These are phyloP conservation scores for Rhinichthys osculus DNA, from an alignment of 2,797 vertebrate species.

Conservation along the genomic window DNA sequence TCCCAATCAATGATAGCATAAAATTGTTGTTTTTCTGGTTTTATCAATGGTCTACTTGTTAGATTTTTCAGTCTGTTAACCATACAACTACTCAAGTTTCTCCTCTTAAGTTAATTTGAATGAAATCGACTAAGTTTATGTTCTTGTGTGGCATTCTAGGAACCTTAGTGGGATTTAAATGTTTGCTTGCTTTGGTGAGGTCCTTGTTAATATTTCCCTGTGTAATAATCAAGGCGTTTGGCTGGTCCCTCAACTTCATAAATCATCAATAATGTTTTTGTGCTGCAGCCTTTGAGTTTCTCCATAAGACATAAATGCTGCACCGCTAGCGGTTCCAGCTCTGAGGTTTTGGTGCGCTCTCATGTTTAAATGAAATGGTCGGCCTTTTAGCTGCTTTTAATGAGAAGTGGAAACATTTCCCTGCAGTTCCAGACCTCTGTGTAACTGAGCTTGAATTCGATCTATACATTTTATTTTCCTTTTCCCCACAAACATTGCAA, in stretches of 20 bases:
- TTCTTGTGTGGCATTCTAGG: background rate
- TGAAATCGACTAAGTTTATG: background rate
- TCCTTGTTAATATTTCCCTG: slow-evolving; percentile 26
- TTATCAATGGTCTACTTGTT: background rate
- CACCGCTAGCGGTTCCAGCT: background rate
- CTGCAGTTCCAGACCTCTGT: background rate
- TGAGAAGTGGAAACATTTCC: slow-evolving; percentile 34
- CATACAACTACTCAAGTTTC: background rate
- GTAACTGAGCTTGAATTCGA: slow-evolving; percentile 30
- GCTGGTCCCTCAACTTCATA: slow-evolving; percentile 9
- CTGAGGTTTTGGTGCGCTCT: slow-evolving; percentile 26
- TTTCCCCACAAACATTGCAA: slow-evolving; percentile 5
- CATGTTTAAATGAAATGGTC: slow-evolving; percentile 13
- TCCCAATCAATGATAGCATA: background rate
- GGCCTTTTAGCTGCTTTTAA: slow-evolving; percentile 36
- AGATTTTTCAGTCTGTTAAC: background rate
- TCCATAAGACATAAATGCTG: slow-evolving; percentile 10
- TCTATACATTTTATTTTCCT: background rate
- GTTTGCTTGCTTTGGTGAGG: background rate
- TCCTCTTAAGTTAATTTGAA: background rate
- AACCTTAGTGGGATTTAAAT: background rate
- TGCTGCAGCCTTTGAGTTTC: slow-evolving; percentile 28
- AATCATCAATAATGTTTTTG: slow-evolving; percentile 34
- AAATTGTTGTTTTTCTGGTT: background rate
- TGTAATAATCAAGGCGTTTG: slow-evolving; percentile 17